phyloP scores from a whole-genome alignment of 2,113 vertebrate genomes.

The Sisor rabdophorus region DNA sequence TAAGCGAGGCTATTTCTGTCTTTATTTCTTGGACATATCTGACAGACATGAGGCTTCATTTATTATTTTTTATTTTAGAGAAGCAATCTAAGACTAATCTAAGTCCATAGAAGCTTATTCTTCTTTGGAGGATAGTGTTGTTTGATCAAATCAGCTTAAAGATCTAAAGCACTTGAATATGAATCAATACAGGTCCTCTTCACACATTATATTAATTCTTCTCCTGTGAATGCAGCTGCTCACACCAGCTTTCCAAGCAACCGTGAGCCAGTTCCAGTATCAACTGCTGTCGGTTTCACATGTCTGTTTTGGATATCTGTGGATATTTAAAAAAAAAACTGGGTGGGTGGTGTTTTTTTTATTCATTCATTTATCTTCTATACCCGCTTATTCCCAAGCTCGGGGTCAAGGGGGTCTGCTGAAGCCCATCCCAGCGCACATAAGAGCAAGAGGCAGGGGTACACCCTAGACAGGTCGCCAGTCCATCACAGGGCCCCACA shows the following conservation, averaged over 20 bases:
- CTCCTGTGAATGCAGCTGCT: conserved; percentile 19
- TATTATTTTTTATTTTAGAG: conserved; percentile 27
- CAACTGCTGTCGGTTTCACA: neutral
- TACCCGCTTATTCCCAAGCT: too few relatives aligned
- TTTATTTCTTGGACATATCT: conserved; percentile 3
- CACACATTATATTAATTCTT: conserved; percentile 30
- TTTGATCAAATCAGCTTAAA: conserved; percentile 25
- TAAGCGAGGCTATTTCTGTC: conserved; percentile 25
- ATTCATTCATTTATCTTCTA: too few relatives aligned
- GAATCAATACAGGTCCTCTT: conserved; percentile 32
- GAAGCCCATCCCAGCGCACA: too few relatives aligned
- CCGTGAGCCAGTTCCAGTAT: neutral
- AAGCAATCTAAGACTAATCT: neutral
- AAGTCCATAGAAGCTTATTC: conserved; percentile 3
- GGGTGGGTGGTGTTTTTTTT: too few relatives aligned
- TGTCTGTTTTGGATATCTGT: too few relatives aligned
- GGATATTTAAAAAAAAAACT: too few relatives aligned
- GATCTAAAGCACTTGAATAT: conserved; percentile 18
- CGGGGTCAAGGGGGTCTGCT: too few relatives aligned
- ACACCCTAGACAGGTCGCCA: too few relatives aligned
- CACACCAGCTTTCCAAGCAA: neutral
- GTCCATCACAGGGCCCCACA: too few relatives aligned
- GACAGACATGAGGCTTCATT: conserved; percentile 16
- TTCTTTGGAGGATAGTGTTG: neutral
- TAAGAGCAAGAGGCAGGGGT: too few relatives aligned